phyloP scores from a whole-genome alignment of 2,797 vertebrate species.

The Pseudochirops cupreus region DNA sequence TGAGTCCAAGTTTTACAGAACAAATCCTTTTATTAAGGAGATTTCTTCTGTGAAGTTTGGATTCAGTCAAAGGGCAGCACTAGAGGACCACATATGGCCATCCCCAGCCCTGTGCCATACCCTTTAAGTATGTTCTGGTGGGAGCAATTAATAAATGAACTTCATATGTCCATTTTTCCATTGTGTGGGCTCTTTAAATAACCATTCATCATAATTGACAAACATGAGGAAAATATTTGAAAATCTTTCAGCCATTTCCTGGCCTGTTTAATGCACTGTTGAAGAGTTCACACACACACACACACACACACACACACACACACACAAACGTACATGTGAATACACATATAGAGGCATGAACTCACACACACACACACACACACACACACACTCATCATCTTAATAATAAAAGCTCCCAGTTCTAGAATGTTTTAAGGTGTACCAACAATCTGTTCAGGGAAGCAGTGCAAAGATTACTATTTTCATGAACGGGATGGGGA shows the following conservation, averaged over 20 bases:
- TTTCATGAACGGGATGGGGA: not conserved
- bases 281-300: not conserved
- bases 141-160: not conserved
- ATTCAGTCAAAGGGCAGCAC: no score
- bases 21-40: no score
- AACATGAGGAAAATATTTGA: not conserved
- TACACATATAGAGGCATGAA: not conserved
- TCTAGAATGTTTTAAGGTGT: not conserved
- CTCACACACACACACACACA: not conserved
- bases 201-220: not conserved
- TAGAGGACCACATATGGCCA: no score
- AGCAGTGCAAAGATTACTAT: not conserved
- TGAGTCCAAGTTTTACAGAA: no score
- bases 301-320: not conserved
- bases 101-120: not conserved
- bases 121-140: not conserved
- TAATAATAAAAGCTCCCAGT: not conserved
- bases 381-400: not conserved
- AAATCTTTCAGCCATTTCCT: not conserved
- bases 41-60: no score
- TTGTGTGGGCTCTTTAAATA: not conserved
- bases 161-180: not conserved
- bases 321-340: not conserved
- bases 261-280: not conserved
- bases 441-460: not conserved